A percentile compares a stretch with the other conserved stretches of the same genome.
Conservation (phyloP, 2,113 vertebrate genomes). For the Python bivittatus region DNA sequence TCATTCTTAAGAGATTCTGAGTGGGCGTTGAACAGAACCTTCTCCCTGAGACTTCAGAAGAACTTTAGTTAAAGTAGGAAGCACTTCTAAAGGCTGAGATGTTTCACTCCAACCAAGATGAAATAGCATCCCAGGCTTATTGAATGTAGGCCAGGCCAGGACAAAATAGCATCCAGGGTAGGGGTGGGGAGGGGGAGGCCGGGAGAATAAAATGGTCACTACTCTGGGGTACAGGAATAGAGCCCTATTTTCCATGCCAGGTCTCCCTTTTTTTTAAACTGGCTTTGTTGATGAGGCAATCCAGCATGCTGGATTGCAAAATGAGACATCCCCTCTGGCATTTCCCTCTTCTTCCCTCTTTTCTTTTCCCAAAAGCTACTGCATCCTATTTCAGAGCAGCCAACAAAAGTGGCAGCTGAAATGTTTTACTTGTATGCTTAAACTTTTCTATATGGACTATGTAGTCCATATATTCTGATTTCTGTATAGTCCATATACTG, state of each 20-base stretch:
- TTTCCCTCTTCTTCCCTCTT: background rate
- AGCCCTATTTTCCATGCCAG: background rate
- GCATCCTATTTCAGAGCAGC: background rate
- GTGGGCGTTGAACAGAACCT: constrained; percentile 65
- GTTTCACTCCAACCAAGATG: constrained; percentile 7
- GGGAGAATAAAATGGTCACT: background rate
- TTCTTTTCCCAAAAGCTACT: background rate
- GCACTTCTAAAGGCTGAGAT: constrained; percentile 35
- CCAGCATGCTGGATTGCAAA: background rate
- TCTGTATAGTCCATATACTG: background rate
- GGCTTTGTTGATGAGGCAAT: background rate
- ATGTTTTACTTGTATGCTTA: background rate
- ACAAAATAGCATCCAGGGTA: background rate
- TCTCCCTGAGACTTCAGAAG: background rate
- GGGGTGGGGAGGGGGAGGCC: background rate
- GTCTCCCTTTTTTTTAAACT: background rate
- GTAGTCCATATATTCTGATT: background rate
- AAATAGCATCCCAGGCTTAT: background rate
- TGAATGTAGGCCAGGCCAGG: background rate
- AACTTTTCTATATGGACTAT: background rate
- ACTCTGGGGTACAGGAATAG: background rate
- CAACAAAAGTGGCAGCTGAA: background rate
- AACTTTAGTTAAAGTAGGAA: constrained; percentile 40
- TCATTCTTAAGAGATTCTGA: constrained; percentile 32
- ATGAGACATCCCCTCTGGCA: background rate